These are phyloP conservation scores for Mimumesa dahlbomi DNA, from an alignment of 2,888 invertebrate species.

Conservation along the genomic window DNA sequence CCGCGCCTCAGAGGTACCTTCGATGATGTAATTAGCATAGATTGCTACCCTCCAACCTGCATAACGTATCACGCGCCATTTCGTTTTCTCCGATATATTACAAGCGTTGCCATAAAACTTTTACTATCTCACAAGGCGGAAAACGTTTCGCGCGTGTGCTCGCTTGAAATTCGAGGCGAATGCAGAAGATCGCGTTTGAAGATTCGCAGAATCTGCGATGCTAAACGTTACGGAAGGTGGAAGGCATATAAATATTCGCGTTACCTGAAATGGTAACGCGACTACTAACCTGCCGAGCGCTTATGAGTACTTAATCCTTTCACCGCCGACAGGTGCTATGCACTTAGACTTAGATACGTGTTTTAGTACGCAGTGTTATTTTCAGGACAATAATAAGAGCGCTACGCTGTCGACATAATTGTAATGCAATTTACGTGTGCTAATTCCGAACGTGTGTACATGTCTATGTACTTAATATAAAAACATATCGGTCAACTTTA, in stretches of 20 bases:
- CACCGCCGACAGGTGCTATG: constrained; percentile 73
- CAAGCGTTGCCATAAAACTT: no score
- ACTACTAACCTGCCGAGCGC: constrained; percentile 26
- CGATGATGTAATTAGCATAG: constrained; percentile 24
- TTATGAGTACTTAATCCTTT: constrained; percentile 64
- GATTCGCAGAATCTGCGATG: background rate
- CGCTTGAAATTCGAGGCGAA: background rate
- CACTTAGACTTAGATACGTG: constrained; percentile 48
- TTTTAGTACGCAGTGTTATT: constrained; percentile 27
- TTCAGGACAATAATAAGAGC: constrained; percentile 29
- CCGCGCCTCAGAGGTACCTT: constrained; percentile 19
- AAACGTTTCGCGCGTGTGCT: no score
- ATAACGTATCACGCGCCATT: background rate
- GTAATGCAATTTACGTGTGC: no score
- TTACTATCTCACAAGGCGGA: no score
- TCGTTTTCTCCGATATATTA: background rate
- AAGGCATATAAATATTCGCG: constrained; percentile 14
- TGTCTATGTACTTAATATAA: no score
- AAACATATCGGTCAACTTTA: no score
- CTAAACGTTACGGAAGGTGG: background rate
- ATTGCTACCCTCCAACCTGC: constrained; percentile 11
- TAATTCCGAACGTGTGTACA: no score
- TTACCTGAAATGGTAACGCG: constrained; percentile 45
- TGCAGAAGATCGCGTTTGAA: no score
- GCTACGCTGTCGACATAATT: no score